Evolutionary conservation across 2,888 invertebrate genomes (phyloP), one percentile per base, ranked within the genome.

Genomic region (Luperina testacea): DNA sequence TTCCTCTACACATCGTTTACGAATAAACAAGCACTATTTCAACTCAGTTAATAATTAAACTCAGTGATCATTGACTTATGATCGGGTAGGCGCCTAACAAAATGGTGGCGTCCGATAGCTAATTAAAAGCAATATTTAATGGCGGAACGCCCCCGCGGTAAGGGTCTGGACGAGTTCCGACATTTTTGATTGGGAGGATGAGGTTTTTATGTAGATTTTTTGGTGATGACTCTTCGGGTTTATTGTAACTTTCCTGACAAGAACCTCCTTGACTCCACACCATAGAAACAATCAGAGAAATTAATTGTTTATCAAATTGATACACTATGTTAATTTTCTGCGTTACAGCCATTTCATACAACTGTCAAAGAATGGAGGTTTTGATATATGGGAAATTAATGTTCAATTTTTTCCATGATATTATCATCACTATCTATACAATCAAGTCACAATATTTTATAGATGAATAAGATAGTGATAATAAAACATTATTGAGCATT

Each of bases 101-200:
- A 90, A 88, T 87, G 90, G 88, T 85, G 84, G 89, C 89, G 91
- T 90, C 90, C 76, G 90, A 88, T 90, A 88, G 90, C 90, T 93
- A 93, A 93, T 93, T 93, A 93, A 93, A 93, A 90, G 89, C 90
- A 84, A 92, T 93, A 92, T 90, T 92, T 92, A 90, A 91, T 88
- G 73, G 81, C 65, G 82, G 67, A 77, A 90, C 92, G 90, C 92
- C 92, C 76, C 75, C 74, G 11, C 24, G n/a, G 72, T 15, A 61
- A 53, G 75, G 85, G 63, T 81, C 24, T 2, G 38, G 24, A 75
- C 87, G 13, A 61, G 2, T 11, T 89, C n/a, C 82, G 53, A 7
- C 0, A 38, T 78, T 74, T 38, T 68, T 27, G 53, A 63, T 87
- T 79, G 67, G 74, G 67, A 27, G 17, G 3, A 38, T n/a, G 0